Conservation (phyloP, 2,888 invertebrate genomes). For the Andrena bicolor region DNA sequence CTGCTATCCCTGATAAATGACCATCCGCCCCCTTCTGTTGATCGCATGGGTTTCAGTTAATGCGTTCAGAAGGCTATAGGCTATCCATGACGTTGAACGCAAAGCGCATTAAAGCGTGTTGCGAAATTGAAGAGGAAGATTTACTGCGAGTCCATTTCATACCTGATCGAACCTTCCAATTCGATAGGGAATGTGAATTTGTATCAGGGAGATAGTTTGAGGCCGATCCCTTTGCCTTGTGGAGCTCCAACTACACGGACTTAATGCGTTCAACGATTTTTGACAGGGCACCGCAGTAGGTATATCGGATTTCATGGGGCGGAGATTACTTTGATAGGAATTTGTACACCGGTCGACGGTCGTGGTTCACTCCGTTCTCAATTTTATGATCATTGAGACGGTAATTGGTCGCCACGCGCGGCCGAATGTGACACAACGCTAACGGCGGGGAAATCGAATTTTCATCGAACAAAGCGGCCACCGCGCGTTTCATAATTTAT, state of each 20-base stretch:
- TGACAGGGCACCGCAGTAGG: neutral
- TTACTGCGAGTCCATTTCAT: constrained; percentile 42
- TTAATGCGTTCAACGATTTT: neutral
- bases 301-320: constrained; percentile 21
- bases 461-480: constrained; percentile 39
- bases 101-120: constrained; percentile 42
- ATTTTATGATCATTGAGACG: constrained; percentile 54
- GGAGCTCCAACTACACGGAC: neutral
- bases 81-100: constrained; percentile 20
- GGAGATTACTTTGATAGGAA: constrained; percentile 26
- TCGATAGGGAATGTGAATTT: constrained; percentile 5
- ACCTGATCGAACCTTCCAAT: constrained; percentile 32
- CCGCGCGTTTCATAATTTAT: constrained; percentile 63
- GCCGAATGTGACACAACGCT: constrained; percentile 43
- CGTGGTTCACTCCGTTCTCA: constrained; percentile 33
- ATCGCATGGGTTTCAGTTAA: constrained; percentile 43
- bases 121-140: constrained; percentile 48
- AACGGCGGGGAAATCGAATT: constrained; percentile 63
- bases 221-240: neutral
- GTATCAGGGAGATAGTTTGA: neutral
- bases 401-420: constrained; percentile 22
- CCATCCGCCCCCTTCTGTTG: constrained; percentile 39
- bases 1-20: constrained; percentile 56
- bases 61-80: constrained; percentile 32
- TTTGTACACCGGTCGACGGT: constrained; percentile 32